Evolutionary conservation across 2,113 vertebrate species (phyloP).

Genomic region (Brachionichthys hirsutus): DNA sequence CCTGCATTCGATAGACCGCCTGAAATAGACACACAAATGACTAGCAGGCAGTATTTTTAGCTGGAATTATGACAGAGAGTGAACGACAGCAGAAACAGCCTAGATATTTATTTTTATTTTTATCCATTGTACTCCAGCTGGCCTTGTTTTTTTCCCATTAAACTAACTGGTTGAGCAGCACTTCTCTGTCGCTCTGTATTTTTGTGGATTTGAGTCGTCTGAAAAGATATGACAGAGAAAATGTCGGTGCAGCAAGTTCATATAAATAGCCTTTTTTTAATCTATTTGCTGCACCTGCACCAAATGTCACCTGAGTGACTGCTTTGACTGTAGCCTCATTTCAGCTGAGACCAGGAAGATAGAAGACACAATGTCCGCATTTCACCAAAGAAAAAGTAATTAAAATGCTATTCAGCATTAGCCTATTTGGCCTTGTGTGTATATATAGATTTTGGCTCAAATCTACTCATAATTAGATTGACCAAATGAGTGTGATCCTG

Average conservation of each 20-base stretch:
- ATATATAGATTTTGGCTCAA: slow-evolving; percentile 49
- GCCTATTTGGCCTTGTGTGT: slow-evolving; percentile 15
- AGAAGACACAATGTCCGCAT: background rate
- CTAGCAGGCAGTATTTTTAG: slow-evolving; percentile 75
- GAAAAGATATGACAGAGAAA: slow-evolving; percentile 28
- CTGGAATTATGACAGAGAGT: slow-evolving; percentile 53
- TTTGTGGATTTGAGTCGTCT: slow-evolving; percentile 36
- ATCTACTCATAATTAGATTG: slow-evolving; percentile 56
- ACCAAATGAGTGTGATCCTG: slow-evolving; percentile 40
- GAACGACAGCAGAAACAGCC: slow-evolving; percentile 42
- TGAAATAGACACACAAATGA: slow-evolving; percentile 57
- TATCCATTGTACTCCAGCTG: slow-evolving; percentile 51
- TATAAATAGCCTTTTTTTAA: slow-evolving; percentile 12
- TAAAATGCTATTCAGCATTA: slow-evolving; percentile 35
- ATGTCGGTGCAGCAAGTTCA: slow-evolving; percentile 5
- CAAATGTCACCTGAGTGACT: background rate
- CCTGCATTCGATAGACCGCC: slow-evolving; percentile 47
- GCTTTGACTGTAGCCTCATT: background rate
- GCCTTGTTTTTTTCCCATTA: slow-evolving; percentile 48
- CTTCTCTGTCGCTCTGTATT: slow-evolving; percentile 31
- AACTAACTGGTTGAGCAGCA: slow-evolving; percentile 39
- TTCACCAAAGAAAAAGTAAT: slow-evolving; percentile 13
- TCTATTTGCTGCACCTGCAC: slow-evolving; percentile 8
- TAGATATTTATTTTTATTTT: slow-evolving; percentile 48
- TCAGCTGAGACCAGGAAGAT: too few species aligned